Percentiles rank a stretch among this genome's conserved stretches.
Conservation (phyloP, 2,797 vertebrate species). For the Lycodopsis pacificus region DNA sequence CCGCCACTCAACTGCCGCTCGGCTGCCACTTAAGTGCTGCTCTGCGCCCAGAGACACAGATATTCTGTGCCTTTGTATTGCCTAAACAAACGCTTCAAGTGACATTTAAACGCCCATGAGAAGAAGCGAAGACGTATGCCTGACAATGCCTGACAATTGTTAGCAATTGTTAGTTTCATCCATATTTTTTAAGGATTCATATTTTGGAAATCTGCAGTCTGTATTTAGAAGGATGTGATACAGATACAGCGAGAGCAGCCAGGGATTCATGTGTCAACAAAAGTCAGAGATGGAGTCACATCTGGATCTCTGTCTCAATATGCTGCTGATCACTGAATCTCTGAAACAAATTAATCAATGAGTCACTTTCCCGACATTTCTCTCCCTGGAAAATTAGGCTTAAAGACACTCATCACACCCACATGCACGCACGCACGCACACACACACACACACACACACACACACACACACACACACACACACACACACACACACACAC, state of each 20-base stretch:
- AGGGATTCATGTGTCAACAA: conserved; percentile 9
- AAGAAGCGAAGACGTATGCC: not conserved
- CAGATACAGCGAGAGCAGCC: not conserved
- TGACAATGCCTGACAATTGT: not conserved
- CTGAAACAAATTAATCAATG: conserved; percentile 38
- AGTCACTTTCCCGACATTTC: conserved; percentile 43
- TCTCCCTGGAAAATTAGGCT: conserved; percentile 24
- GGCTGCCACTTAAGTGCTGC: not conserved
- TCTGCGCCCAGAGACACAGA: not conserved
- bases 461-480: conserved; percentile 10
- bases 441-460: conserved; percentile 5
- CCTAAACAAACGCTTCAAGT: not conserved
- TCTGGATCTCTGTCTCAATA: conserved; percentile 48
- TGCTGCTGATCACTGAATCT: conserved; percentile 46
- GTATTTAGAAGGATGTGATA: not conserved
- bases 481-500: not conserved
- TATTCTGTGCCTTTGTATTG: not conserved
- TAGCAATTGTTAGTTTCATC: not conserved
- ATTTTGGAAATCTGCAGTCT: conserved; percentile 4
- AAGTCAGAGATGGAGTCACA: conserved; percentile 37
- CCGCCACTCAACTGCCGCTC: not conserved
- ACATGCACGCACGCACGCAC: not conserved
- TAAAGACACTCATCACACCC: conserved; percentile 5
- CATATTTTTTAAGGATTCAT: conserved; percentile 3
- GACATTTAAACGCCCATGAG: not conserved